Evolutionary conservation across 2,888 invertebrate species (phyloP).

Genomic region (Sinodicranocentrus sp.): DNA sequence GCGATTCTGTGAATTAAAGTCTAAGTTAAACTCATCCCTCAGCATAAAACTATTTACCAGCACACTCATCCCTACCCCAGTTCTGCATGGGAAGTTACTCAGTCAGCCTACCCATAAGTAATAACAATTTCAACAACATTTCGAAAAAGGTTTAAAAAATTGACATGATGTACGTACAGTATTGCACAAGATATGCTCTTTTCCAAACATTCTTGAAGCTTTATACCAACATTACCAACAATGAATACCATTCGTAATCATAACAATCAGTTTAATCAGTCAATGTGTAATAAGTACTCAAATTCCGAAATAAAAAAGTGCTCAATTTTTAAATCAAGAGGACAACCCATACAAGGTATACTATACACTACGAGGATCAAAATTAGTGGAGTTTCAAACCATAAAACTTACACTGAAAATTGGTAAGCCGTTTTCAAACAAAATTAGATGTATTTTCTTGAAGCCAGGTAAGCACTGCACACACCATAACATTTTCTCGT

Average conservation of each 20-base stretch:
- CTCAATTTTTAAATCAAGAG: not conserved
- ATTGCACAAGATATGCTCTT: no score
- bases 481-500: constrained; percentile 4
- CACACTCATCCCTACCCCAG: no score
- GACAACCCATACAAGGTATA: not conserved
- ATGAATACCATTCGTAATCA: not conserved
- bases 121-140: no score
- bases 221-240: not conserved
- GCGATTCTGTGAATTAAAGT: no score
- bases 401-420: constrained; percentile 5
- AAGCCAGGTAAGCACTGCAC: not conserved
- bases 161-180: no score
- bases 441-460: not conserved
- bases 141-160: no score
- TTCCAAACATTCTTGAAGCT: not conserved
- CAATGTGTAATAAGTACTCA: constrained; percentile 11
- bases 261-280: constrained; percentile 24
- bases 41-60: no score
- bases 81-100: no score
- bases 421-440: not conserved
- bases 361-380: no score
- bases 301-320: not conserved
- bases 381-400: not conserved
- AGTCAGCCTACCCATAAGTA: no score
- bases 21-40: no score